These are phyloP conservation scores for Chrysochloris asiatica DNA, from an alignment of 2,113 vertebrate species.

Conservation along the genomic window DNA sequence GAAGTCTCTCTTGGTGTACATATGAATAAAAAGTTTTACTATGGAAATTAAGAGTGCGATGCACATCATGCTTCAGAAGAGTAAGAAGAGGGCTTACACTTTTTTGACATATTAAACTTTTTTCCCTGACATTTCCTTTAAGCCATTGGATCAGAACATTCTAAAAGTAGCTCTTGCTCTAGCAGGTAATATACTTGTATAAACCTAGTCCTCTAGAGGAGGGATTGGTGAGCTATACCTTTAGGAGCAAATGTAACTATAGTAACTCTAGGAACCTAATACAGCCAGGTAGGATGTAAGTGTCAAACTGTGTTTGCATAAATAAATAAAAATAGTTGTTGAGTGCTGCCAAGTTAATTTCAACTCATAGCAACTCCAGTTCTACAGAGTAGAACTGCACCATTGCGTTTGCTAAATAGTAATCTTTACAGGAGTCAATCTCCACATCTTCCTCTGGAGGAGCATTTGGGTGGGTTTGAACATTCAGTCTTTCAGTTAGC, in stretches of 20 bases:
- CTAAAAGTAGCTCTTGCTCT: not conserved
- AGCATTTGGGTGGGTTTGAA: not conserved
- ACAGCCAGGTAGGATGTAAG: not conserved
- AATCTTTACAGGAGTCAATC: not conserved
- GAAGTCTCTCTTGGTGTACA: not conserved
- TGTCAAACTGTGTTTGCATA: not conserved
- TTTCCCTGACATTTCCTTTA: not conserved
- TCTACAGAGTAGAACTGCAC: not conserved
- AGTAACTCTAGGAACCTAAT: not conserved
- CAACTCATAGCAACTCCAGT: not conserved
- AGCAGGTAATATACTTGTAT: not conserved
- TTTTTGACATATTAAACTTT: not conserved
- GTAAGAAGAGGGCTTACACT: fast-evolving
- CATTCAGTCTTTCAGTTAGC: not conserved
- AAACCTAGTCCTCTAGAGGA: not conserved
- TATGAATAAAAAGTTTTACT: not conserved
- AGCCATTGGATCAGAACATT: not conserved
- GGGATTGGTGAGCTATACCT: not conserved
- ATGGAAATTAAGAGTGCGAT: not conserved
- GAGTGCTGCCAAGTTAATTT: not conserved
- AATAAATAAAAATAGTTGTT: not conserved
- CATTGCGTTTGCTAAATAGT: not conserved
- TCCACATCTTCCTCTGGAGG: not conserved
- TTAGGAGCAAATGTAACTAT: not conserved
- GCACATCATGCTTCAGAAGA: not conserved